Conservation (phyloP, 2,888 invertebrate species). For the Diarsia brunnea region DNA sequence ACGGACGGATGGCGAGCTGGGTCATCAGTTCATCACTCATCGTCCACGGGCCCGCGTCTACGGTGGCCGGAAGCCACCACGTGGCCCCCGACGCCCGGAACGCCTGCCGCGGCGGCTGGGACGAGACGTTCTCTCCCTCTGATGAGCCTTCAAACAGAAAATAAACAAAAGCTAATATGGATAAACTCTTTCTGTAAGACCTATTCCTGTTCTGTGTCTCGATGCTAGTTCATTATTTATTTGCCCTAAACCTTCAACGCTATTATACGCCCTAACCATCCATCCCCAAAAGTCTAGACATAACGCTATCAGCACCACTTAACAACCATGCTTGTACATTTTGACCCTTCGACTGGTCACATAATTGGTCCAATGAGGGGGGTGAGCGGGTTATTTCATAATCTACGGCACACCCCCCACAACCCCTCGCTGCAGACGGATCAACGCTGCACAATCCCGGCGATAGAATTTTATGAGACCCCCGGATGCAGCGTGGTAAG, state of each 20-base stretch:
- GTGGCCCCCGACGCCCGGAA: too few species aligned
- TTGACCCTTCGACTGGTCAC: conserved; percentile 66
- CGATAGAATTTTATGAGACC: conserved; percentile 89
- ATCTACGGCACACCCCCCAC: conserved; percentile 63
- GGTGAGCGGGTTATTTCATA: conserved; percentile 64
- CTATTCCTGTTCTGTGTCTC: not conserved
- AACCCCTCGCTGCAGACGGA: conserved; percentile 78
- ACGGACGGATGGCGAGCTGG: too few species aligned
- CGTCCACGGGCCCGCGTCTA: too few species aligned
- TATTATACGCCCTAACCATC: not conserved
- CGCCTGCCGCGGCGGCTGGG: too few species aligned
- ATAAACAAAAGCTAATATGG: not conserved
- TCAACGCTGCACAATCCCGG: conserved; percentile 85
- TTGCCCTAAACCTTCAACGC: not conserved
- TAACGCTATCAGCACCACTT: conserved; percentile 41
- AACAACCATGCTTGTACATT: conserved; percentile 44
- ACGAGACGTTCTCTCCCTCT: too few species aligned
- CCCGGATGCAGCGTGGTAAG: conserved; percentile 86
- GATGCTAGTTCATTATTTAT: not conserved
- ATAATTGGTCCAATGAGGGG: conserved; percentile 67
- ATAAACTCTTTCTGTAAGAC: accelerated
- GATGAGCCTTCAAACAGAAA: too few species aligned
- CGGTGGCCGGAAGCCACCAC: too few species aligned
- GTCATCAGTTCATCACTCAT: too few species aligned
- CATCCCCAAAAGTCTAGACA: conserved; percentile 23